Base-by-base conservation (phyloP, 2,888 invertebrate genomes). In the Nomada flava region DNA sequence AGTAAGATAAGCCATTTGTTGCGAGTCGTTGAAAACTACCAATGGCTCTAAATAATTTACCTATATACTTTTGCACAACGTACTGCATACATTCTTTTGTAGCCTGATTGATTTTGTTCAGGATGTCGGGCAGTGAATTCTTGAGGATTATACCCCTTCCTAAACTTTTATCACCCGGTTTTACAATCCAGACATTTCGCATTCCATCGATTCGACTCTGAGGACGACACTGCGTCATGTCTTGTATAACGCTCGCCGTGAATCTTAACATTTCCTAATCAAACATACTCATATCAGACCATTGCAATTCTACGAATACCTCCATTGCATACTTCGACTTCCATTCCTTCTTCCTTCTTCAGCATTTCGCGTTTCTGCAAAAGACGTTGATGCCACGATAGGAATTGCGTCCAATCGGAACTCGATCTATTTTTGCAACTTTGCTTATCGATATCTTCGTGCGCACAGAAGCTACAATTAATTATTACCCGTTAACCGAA, bases 11-110 rank as follows among this genome's bases (percentile, higher is more conserved):
- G 18, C n/a, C 13, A 47, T 52, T 42, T 36, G 20, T 73, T 26
- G 13, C 62, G 55, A 9, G 15, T 53, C 36, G 20, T 5, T 55
- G 18, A 2, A 4, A 44, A 20, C 29, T 29, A 50, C 13, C 15
- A 9, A 5, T 15, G 9, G n/a, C 4, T 29, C 63, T n/a, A 44
- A 44, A 23, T 0, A 36, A 53, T 59, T 26, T 5, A 79, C 87
- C 87, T 71, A 88, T 88, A 36, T 88, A 88, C 26, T 88, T 88
- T 23, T 88, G 87, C 20, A 88, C 79, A 29, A 88, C 87, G 50
- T 86, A 88, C 15, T 85, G 81, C 59, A 71, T 78, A 15, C 71
- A 85, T 60, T 88, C 85, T 11, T 73, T 86, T 4, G 81, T 11
- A 10, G 83, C 77, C 18, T 86, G 88, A 59, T 85, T 81, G 18